These are phyloP conservation scores for Chrysolina haemoptera DNA, from an alignment of 2,888 invertebrate genomes.

Conservation along the genomic window DNA sequence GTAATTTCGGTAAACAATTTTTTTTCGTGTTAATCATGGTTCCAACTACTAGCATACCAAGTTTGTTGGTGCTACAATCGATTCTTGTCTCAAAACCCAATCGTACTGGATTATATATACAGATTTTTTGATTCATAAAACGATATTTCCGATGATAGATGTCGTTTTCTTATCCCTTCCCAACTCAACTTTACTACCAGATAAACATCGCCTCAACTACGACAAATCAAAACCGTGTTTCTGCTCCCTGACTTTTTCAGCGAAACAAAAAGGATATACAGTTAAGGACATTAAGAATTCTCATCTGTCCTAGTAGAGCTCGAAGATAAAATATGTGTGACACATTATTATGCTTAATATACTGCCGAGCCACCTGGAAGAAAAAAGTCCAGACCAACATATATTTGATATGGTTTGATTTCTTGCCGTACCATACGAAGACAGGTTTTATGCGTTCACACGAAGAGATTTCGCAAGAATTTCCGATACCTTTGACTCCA, in stretches of 20 bases:
- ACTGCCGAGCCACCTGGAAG: slow-evolving; percentile 24
- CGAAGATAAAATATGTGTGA: slow-evolving; percentile 22
- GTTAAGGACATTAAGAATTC: slow-evolving; percentile 20
- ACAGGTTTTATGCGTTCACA: slow-evolving; percentile 26
- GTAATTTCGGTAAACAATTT: no score
- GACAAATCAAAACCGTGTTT: no score
- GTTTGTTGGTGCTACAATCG: no score
- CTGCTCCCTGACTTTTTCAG: background rate
- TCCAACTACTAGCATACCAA: no score
- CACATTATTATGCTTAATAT: slow-evolving; percentile 30
- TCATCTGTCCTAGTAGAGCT: slow-evolving; percentile 16
- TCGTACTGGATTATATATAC: no score
- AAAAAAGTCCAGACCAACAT: slow-evolving; percentile 25
- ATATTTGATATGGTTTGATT: slow-evolving; percentile 35
- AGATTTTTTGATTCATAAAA: no score
- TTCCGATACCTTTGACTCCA: slow-evolving; percentile 15
- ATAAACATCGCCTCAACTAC: no score
- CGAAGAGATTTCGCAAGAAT: slow-evolving; percentile 21
- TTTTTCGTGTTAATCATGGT: no score
- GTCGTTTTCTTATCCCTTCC: no score
- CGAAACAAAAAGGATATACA: slow-evolving; percentile 11
- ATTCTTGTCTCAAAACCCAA: no score
- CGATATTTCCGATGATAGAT: no score
- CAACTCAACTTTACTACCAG: no score
- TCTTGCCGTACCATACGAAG: slow-evolving; percentile 19